phyloP scores from a whole-genome alignment of 2,888 invertebrate species.

The Spilarctia lutea region DNA sequence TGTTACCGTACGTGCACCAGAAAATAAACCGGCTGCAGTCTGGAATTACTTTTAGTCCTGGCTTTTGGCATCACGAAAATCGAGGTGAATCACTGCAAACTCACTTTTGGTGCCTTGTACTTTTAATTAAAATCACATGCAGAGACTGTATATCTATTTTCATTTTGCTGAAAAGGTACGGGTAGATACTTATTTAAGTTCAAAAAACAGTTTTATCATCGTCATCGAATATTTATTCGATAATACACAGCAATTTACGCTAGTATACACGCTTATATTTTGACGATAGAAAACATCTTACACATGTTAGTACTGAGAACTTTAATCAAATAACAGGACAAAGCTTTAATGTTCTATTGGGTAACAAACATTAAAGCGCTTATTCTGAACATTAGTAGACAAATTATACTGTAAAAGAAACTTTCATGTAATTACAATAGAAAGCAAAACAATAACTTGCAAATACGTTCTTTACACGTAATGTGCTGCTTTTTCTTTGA shows the following conservation, averaged over 20 bases:
- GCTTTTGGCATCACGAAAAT: slow-evolving; percentile 64
- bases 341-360: slow-evolving; percentile 49
- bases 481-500: background rate
- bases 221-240: no score
- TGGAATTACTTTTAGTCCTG: slow-evolving; percentile 60
- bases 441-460: background rate
- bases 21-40: slow-evolving; percentile 57
- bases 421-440: background rate
- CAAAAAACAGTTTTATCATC: background rate
- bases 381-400: slow-evolving; percentile 30
- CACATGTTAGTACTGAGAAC: slow-evolving; percentile 33
- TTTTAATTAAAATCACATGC: slow-evolving; percentile 70
- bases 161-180: slow-evolving; percentile 4
- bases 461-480: background rate
- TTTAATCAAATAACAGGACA: slow-evolving; percentile 33
- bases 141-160: slow-evolving; percentile 47
- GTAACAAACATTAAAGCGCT: slow-evolving; percentile 32
- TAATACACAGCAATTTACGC: no score
- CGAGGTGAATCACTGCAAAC: slow-evolving; percentile 54
- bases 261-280: background rate
- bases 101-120: slow-evolving; percentile 58
- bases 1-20: slow-evolving; percentile 43
- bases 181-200: background rate
- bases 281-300: slow-evolving; percentile 26
- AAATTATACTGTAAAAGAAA: background rate